A percentile compares a stretch with the other conserved stretches of the same genome.
Evolutionary conservation across 2,113 vertebrate genomes (phyloP).

Genomic region (Leucosticte australis): DNA sequence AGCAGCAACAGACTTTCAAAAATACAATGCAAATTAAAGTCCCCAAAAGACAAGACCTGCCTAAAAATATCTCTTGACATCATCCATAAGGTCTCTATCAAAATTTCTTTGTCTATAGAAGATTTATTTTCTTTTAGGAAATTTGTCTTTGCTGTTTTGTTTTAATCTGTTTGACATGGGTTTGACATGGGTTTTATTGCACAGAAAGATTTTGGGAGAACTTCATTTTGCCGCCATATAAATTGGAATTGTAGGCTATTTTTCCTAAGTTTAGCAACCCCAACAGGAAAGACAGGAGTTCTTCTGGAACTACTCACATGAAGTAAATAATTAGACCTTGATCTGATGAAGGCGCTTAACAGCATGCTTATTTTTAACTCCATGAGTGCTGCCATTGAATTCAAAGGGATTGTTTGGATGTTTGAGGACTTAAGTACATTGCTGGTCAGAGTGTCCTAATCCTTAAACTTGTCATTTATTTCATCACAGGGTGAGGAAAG

Average conservation of each 20-base stretch:
- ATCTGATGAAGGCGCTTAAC: neutral
- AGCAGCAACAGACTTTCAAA: neutral
- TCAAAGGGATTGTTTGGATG: constrained; percentile 23
- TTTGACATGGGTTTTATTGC: neutral
- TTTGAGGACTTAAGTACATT: neutral
- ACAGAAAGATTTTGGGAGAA: neutral
- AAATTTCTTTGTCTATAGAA: neutral
- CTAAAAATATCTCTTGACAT: neutral
- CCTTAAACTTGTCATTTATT: neutral
- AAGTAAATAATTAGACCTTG: constrained; percentile 22
- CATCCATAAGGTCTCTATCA: neutral
- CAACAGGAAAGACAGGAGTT: neutral
- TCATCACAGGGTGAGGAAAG: neutral
- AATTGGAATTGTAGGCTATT: neutral
- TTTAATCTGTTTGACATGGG: neutral
- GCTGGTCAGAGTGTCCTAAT: neutral
- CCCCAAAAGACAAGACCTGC: neutral
- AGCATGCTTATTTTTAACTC: constrained; percentile 38
- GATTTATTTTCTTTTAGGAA: neutral
- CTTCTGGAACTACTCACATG: neutral
- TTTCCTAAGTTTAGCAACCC: neutral
- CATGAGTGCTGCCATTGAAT: neutral
- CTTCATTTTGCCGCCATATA: neutral
- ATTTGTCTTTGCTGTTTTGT: neutral
- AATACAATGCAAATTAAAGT: neutral